phyloP scores from a whole-genome alignment of 2,888 invertebrate genomes.

The Calliphora vomitoria region DNA sequence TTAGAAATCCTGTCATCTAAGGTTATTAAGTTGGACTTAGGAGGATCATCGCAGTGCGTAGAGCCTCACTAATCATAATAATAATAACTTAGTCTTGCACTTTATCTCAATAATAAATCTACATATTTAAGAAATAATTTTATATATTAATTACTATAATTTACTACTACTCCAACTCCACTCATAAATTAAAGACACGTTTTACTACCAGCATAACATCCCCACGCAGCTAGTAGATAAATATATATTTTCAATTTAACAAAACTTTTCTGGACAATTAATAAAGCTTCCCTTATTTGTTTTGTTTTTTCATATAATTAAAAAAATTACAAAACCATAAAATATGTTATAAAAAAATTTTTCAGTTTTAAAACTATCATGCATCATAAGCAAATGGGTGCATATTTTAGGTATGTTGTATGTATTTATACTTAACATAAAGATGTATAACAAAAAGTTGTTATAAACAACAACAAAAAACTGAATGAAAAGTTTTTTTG shows the following conservation, averaged over 20 bases:
- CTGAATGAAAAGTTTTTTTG: not conserved
- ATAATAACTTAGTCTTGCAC: too few species aligned
- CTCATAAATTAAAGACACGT: not conserved
- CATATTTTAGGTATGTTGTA: not conserved
- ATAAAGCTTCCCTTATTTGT: constrained; percentile 3
- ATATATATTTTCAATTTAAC: not conserved
- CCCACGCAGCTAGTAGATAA: not conserved
- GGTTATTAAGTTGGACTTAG: too few species aligned
- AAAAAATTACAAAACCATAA: constrained; percentile 3
- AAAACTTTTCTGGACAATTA: constrained; percentile 8
- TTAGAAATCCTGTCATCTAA: too few species aligned
- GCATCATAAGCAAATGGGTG: not conserved
- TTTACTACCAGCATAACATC: not conserved
- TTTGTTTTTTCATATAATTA: not conserved
- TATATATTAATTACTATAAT: too few species aligned
- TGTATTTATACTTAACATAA: not conserved
- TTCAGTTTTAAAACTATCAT: constrained; percentile 1
- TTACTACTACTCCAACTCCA: too few species aligned
- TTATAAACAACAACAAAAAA: constrained; percentile 10
- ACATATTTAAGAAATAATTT: too few species aligned
- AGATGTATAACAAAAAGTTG: constrained; percentile 27
- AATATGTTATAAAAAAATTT: not conserved
- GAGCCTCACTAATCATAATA: too few species aligned
- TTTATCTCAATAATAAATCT: too few species aligned
- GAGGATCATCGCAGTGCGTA: too few species aligned